Conservation (phyloP, 2,797 vertebrate species). For the Clarias laeviceps region DNA sequence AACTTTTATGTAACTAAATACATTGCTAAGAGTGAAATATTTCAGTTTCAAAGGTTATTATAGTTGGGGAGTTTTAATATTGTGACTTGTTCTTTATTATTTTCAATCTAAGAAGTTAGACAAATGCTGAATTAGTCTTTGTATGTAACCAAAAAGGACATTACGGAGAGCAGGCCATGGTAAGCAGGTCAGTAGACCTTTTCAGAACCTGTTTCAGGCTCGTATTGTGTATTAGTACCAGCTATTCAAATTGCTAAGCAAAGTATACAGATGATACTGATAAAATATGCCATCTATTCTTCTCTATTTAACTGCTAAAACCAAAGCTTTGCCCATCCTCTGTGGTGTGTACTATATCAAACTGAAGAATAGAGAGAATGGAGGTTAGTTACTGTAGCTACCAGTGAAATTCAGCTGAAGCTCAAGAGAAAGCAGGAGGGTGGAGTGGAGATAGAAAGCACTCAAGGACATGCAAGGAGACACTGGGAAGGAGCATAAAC, state of each 20-base stretch:
- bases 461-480: constrained; percentile 70
- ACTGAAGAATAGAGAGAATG: constrained; percentile 76
- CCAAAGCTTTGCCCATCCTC: constrained; percentile 71
- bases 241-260: background rate
- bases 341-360: constrained; percentile 77
- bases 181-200: background rate
- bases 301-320: constrained; percentile 1
- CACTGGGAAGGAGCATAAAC: constrained; percentile 41
- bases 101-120: background rate
- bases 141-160: background rate
- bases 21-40: background rate
- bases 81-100: background rate
- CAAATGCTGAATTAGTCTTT: background rate
- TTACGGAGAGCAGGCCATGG: background rate
- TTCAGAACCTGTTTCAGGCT: background rate
- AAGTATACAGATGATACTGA: background rate
- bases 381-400: constrained; percentile 59
- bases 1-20: background rate
- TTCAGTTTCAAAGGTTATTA: background rate
- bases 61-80: background rate
- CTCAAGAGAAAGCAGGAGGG: constrained; percentile 59
- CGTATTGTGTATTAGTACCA: background rate
- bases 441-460: constrained; percentile 52
- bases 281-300: background rate
- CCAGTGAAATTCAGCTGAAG: constrained; percentile 76